These are phyloP conservation scores for Fundulus diaphanus DNA, from an alignment of 2,797 vertebrate species.

Conservation along the genomic window DNA sequence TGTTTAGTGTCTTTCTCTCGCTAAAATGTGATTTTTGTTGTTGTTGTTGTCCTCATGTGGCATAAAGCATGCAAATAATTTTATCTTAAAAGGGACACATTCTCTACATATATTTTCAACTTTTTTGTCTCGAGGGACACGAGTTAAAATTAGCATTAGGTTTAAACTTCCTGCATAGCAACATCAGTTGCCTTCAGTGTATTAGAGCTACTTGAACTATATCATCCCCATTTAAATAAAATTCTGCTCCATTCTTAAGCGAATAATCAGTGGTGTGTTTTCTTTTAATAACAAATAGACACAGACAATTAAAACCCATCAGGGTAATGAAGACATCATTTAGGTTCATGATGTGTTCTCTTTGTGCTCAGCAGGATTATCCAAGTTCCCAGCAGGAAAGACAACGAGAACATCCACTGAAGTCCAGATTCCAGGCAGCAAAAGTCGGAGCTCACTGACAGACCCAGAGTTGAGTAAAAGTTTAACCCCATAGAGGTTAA, in stretches of 20 bases:
- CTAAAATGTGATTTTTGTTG: not conserved
- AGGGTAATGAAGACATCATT: not conserved
- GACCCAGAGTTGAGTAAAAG: not conserved
- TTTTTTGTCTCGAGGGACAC: not conserved
- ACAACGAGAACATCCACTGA: not conserved
- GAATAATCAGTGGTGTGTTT: not conserved
- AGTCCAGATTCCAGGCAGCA: not conserved
- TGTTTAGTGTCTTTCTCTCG: not conserved
- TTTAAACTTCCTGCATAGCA: not conserved
- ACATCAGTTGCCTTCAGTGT: not conserved
- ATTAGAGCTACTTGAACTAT: not conserved
- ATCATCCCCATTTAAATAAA: too few relatives aligned
- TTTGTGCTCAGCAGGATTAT: not conserved
- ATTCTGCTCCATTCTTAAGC: not conserved
- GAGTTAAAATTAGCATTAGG: not conserved
- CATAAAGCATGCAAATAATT: not conserved
- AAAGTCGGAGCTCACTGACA: not conserved
- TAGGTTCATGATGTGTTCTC: not conserved
- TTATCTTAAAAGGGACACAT: not conserved
- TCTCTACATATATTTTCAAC: not conserved
- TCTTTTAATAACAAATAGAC: not conserved
- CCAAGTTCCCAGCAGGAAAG: not conserved
- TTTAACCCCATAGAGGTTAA: not conserved
- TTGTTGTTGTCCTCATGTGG: not conserved
- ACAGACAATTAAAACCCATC: not conserved